A percentile compares a stretch with the other conserved stretches of the same genome.
phyloP scores from a whole-genome alignment of 2,113 vertebrate genomes.

The Progne subis region DNA sequence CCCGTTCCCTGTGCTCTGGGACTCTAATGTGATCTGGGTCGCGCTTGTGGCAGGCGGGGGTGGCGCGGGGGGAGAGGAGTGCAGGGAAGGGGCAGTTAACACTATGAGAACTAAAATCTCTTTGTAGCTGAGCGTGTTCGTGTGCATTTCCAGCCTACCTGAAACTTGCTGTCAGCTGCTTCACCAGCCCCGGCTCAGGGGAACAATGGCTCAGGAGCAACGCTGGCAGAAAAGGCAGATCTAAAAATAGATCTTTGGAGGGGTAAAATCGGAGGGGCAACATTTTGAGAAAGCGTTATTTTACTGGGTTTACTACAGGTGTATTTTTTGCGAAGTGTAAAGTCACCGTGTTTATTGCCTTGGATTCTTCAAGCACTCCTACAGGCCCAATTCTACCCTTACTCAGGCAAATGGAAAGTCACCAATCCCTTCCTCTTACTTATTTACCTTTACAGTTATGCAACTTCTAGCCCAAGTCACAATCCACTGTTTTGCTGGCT shows the following conservation, averaged over 20 bases:
- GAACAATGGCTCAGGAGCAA: neutral
- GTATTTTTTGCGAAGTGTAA: neutral
- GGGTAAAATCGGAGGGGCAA: constrained; percentile 5
- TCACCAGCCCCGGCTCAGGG: neutral
- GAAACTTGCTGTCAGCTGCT: constrained; percentile 31
- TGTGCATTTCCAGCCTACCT: constrained; percentile 46
- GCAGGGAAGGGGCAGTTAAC: constrained; percentile 64
- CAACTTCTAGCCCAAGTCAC: neutral
- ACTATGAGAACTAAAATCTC: constrained; percentile 67
- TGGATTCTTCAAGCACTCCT: neutral
- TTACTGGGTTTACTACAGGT: neutral
- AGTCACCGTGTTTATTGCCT: neutral
- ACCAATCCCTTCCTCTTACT: neutral
- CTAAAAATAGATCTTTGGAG: constrained; percentile 55
- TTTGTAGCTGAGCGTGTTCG: constrained; percentile 53
- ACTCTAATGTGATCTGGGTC: constrained; percentile 87
- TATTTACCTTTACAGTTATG: neutral
- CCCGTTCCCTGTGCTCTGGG: constrained; percentile 80
- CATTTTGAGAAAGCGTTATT: neutral
- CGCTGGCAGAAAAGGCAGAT: neutral
- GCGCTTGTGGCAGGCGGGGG: constrained; percentile 66
- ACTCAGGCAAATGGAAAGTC: neutral
- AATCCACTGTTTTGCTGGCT: neutral
- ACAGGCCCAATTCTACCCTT: neutral
- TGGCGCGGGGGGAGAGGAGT: neutral